Base-by-base conservation (phyloP, 2,888 invertebrate species). In the Perizoma affinitatum region DNA sequence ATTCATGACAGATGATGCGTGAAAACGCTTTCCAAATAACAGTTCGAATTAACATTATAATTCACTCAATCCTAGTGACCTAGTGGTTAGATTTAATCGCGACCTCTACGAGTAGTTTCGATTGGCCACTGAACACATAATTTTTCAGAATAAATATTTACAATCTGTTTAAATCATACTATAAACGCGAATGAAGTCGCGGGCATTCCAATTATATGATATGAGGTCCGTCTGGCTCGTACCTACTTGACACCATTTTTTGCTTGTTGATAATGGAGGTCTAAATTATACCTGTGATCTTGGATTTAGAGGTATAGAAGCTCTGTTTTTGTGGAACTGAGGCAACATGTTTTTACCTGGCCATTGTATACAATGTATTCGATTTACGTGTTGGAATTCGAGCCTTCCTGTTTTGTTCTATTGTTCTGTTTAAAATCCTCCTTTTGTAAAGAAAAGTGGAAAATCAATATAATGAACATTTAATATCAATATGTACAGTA, bases 141-240 rank as follows among this genome's bases (percentile, higher is more conserved):
- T 22, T 22, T 22, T 22, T 22, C 22, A 2, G 22, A 22, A 22
- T 22, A 22, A 22, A 22, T 22, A 22, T 3, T 22, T 22, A 22
- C 22, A 22, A 22, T 22, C 22, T 22, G 22, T 22, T 22, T 58
- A 58, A 58, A 9, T 65, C 63, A 59, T 60, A 58, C 53, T 50
- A 52, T 50, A 44, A 35, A 22, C 22, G 22, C 22, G 22, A 22
- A 22, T 22, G 22, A 22, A 22, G 22, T 22, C 22, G 22, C 22
- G 47, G 7, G 58, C 51, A 59, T 61, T 68, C 63, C 61, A 63
- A 67, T 66, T 61, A 56, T 63, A 69, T 68, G 69, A 68, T 66
- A 59, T 53, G 63, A 58, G 59, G 55, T 44, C 38, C 44, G 22
- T 22, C 38, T 5, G 48, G 61, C 62, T 66, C 66, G 53, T 61